Base-by-base conservation (phyloP, 1,140 invertebrate genomes). In the Heterodera carotae region DNA sequence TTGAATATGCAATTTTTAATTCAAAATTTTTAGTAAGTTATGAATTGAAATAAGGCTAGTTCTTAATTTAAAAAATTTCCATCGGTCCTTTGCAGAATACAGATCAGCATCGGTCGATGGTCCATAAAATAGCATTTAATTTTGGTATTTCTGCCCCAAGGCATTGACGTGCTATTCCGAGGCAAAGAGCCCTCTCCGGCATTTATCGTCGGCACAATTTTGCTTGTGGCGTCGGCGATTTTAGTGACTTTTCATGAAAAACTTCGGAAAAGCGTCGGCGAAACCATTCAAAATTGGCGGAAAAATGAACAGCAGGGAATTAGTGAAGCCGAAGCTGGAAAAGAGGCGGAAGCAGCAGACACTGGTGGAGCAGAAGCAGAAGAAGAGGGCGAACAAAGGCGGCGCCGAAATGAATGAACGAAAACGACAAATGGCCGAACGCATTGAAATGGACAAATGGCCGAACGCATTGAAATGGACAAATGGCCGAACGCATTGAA, bases 51-150 rank as follows among this genome's bases (percentile, higher is more conserved):
- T 43, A 8, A 10, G n/a, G n/a, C n/a, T n/a, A n/a, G n/a, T n/a
- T n/a, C n/a, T n/a, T n/a, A n/a, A n/a, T n/a, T n/a, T n/a, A n/a
- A n/a, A n/a, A n/a, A n/a, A 80, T 85, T 33, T 86, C 84, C n/a
- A 81, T 85, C 69, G 84, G 82, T 85, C 79, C 70, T 85, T 6
- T 76, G 82, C 31, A 84, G 84, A n/a, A 82, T 85, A 33, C 84
- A 84, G n/a, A 62, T 86, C 12, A 85, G 82, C 72, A 80, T 83
- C 25, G 77, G 83, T 84, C 39, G 43, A 12, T 29, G 1, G n/a
- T 34, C 39, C 67, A 48, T 22, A 12, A n/a, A 77, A 74, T 33
- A 18, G 22, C n/a, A 64, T 34, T 2, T 15, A 69, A 27, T 34
- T 71, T n/a, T 18, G 48, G 31, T 6, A n/a, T 56, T 27, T n/a